Conservation (phyloP, 1,140 invertebrate genomes). For the Chlorops oryzae region DNA sequence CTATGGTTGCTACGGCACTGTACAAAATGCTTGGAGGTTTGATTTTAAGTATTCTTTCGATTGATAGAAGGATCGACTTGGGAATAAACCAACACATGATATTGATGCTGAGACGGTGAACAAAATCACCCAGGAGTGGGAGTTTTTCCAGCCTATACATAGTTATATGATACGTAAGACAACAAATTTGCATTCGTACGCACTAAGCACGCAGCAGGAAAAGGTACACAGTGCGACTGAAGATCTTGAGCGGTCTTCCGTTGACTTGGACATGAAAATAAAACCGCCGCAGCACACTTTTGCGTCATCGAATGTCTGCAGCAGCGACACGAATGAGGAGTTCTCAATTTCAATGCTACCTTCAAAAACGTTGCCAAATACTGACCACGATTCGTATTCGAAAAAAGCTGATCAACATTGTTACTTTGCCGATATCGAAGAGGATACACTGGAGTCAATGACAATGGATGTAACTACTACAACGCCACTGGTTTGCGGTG, state of each 20-base stretch:
- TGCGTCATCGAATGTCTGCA: neutral
- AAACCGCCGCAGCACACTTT: neutral
- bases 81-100: slow-evolving; percentile 6
- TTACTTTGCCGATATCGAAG: slow-evolving; percentile 13
- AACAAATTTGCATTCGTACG: slow-evolving; percentile 39
- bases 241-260: neutral
- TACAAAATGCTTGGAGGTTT: no score
- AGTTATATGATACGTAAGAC: slow-evolving; percentile 37
- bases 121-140: slow-evolving; percentile 34
- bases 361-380: slow-evolving; percentile 8
- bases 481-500: neutral
- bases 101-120: slow-evolving; percentile 23
- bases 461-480: neutral
- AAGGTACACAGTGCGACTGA: neutral
- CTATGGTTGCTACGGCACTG: no score
- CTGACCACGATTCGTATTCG: slow-evolving; percentile 20
- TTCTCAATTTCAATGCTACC: neutral
- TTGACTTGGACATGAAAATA: no score
- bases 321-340: slow-evolving; percentile 15
- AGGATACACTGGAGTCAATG: neutral
- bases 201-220: slow-evolving; percentile 33
- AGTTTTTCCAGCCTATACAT: slow-evolving; percentile 37
- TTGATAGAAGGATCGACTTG: slow-evolving; percentile 16
- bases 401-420: slow-evolving; percentile 9
- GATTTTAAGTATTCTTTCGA: no score